Evolutionary conservation across 2,888 invertebrate genomes (phyloP).

Genomic region (Drosophila picticornis): DNA sequence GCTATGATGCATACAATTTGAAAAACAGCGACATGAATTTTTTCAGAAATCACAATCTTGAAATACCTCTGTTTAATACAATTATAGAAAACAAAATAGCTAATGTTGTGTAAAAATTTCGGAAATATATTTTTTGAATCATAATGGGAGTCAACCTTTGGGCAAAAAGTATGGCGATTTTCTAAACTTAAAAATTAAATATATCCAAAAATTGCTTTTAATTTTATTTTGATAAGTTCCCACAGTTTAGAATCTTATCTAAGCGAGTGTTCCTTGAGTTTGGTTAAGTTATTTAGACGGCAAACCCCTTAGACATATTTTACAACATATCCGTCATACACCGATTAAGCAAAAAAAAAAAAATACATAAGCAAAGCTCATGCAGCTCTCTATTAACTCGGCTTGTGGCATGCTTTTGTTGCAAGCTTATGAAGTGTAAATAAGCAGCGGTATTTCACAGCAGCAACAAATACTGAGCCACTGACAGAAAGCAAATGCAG

Average conservation of each 20-base stretch:
- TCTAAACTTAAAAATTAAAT: too few species aligned
- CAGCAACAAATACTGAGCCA: constrained; percentile 13
- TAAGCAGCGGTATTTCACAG: constrained; percentile 73
- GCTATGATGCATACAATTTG: background rate
- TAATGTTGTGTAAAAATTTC: background rate
- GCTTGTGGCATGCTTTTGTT: constrained; percentile 36
- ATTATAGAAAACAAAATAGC: background rate
- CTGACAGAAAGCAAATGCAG: background rate
- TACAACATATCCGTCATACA: background rate
- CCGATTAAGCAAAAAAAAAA: background rate
- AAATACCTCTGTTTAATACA: background rate
- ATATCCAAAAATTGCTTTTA: too few species aligned
- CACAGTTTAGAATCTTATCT: background rate
- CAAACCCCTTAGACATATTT: background rate
- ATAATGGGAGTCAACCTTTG: background rate
- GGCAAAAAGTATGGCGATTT: too few species aligned
- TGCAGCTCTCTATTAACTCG: constrained; percentile 15
- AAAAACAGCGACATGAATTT: background rate
- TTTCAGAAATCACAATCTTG: background rate
- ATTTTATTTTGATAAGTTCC: background rate
- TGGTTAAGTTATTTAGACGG: background rate
- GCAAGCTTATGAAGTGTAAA: constrained; percentile 75
- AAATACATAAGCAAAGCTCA: constrained; percentile 21
- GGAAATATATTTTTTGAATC: background rate
- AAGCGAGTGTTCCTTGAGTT: background rate